A percentile compares a stretch with the other conserved stretches of the same genome.
Conservation (phyloP, 2,797 vertebrate species). For the Lindbergichthys nudifrons region DNA sequence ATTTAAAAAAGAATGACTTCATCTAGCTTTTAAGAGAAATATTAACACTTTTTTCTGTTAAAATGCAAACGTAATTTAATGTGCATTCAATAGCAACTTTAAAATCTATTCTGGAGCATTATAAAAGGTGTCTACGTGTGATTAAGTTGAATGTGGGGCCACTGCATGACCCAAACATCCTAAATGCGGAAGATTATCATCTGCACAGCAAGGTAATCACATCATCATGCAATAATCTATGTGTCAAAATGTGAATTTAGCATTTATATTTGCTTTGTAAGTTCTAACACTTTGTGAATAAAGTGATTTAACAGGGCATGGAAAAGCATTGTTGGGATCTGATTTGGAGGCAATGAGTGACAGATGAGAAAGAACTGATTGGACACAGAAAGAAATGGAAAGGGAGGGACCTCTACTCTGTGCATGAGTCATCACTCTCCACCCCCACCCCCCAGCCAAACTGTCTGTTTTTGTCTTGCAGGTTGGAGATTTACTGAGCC, state of each 20-base stretch:
- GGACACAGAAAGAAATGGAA: slow-evolving; percentile 82
- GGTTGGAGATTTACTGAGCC: slow-evolving; percentile 75
- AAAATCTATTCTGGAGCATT: slow-evolving; percentile 8
- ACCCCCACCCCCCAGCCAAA: slow-evolving; percentile 74
- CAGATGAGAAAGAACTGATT: slow-evolving; percentile 83
- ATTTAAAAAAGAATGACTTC: slow-evolving; percentile 21
- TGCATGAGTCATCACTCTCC: slow-evolving; percentile 85
- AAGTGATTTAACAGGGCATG: slow-evolving; percentile 53
- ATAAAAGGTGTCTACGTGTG: not conserved
- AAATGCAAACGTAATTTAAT: slow-evolving; percentile 27
- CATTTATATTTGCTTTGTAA: slow-evolving; percentile 29
- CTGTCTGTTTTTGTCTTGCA: slow-evolving; percentile 77
- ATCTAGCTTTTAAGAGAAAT: not conserved
- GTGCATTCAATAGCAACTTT: slow-evolving; percentile 1
- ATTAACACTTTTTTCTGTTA: not conserved
- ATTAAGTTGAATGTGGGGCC: slow-evolving; percentile 23
- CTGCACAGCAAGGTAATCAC: slow-evolving; percentile 38
- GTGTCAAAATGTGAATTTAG: slow-evolving; percentile 32
- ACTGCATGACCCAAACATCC: slow-evolving; percentile 28
- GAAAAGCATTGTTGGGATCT: slow-evolving; percentile 63
- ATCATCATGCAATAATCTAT: slow-evolving; percentile 34
- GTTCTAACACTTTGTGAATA: slow-evolving; percentile 52
- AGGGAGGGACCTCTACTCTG: slow-evolving; percentile 80
- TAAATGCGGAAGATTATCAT: slow-evolving; percentile 24
- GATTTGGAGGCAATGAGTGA: slow-evolving; percentile 79